Evolutionary conservation across 2,113 vertebrate species (phyloP).

Genomic region (Hymenochirus boettgeri): DNA sequence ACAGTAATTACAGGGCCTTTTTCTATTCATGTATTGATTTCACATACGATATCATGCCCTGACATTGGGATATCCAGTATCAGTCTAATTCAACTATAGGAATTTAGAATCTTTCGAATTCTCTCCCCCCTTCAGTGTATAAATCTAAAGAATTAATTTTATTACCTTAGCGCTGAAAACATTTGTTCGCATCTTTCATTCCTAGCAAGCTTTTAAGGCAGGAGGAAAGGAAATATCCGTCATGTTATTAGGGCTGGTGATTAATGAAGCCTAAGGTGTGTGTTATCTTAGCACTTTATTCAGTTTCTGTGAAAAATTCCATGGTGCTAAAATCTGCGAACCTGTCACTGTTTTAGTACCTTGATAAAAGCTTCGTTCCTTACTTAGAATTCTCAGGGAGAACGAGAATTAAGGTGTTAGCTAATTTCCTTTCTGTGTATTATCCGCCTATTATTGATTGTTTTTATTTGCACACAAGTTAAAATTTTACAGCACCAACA

Average conservation of each 20-base stretch:
- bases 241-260: slow-evolving; percentile 72
- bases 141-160: slow-evolving; percentile 64
- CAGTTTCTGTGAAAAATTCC: slow-evolving; percentile 74
- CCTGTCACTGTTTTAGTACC: slow-evolving; percentile 77
- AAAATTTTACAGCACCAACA: too few species aligned
- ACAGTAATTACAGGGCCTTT: too few species aligned
- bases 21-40: too few species aligned
- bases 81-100: slow-evolving; percentile 50
- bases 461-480: too few species aligned
- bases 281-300: slow-evolving; percentile 87
- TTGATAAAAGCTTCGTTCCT: slow-evolving; percentile 82
- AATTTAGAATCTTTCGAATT: slow-evolving; percentile 35
- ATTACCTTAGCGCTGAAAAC: slow-evolving; percentile 63
- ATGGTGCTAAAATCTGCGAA: slow-evolving; percentile 85
- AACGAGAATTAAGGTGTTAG: slow-evolving; percentile 61
- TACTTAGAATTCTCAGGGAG: slow-evolving; percentile 75
- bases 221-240: slow-evolving; percentile 71
- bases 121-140: slow-evolving; percentile 51
- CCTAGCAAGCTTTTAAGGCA: slow-evolving; percentile 66
- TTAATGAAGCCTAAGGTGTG: slow-evolving; percentile 89
- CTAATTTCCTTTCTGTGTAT: slow-evolving; percentile 65
- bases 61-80: slow-evolving; percentile 42
- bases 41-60: slow-evolving; percentile 44
- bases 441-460: too few species aligned
- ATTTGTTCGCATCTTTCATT: slow-evolving; percentile 69